These are phyloP conservation scores for Puma concolor DNA, from an alignment of 2,113 vertebrate genomes.

Conservation along the genomic window DNA sequence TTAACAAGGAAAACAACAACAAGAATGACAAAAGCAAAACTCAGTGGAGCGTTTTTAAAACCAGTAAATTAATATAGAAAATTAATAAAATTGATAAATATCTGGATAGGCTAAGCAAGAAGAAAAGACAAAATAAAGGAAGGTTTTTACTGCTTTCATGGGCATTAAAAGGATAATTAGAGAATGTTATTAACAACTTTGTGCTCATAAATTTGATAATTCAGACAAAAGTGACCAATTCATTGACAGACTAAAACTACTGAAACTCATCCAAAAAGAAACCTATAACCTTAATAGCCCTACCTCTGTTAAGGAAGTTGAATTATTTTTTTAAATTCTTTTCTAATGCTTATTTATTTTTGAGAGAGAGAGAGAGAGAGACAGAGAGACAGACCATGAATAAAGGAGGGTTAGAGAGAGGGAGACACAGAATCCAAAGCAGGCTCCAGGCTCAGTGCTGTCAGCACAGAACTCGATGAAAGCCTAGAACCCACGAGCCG, in stretches of 20 bases:
- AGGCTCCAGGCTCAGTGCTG: no score
- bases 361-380: no score
- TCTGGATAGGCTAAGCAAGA: background rate
- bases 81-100: background rate
- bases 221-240: background rate
- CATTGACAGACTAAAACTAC: background rate
- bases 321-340: background rate
- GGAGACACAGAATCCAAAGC: no score
- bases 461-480: no score
- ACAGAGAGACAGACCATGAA: no score
- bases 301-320: background rate
- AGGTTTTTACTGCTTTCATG: background rate
- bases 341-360: no score
- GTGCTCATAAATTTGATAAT: background rate
- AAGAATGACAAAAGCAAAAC: background rate
- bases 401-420: no score
- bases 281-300: background rate
- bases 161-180: background rate
- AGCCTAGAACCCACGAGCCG: no score
- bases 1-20: background rate
- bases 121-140: background rate
- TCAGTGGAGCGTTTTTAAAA: background rate
- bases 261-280: background rate
- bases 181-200: background rate
- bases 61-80: background rate